phyloP scores from a whole-genome alignment of 2,797 vertebrate genomes.

The Perodicticus potto region DNA sequence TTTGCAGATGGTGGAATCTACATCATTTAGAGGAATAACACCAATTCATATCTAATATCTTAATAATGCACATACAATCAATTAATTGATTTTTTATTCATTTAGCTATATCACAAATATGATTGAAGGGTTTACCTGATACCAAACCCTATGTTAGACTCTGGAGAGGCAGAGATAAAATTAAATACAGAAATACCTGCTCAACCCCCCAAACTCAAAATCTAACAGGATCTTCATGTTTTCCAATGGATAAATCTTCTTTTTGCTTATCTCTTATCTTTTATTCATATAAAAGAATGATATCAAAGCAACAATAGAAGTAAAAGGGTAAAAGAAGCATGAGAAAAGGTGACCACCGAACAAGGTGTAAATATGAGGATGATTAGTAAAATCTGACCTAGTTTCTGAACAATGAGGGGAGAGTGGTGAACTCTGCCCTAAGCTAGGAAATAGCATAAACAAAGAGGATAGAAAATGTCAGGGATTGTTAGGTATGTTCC shows the following conservation, averaged over 20 bases:
- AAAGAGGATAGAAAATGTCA: neutral
- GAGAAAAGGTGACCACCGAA: neutral
- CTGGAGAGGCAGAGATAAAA: constrained; percentile 1
- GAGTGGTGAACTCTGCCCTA: neutral
- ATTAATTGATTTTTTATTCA: constrained; percentile 25
- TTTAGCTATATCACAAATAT: neutral
- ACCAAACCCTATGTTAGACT: neutral
- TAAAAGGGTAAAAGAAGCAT: neutral
- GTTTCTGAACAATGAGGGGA: neutral
- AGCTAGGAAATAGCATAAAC: neutral
- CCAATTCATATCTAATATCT: neutral
- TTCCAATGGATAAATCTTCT: neutral
- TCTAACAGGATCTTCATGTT: neutral
- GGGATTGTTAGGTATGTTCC: neutral
- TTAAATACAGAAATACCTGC: neutral
- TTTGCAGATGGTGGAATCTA: neutral
- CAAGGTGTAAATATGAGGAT: neutral
- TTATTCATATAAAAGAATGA: neutral
- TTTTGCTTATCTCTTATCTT: neutral
- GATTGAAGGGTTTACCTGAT: neutral
- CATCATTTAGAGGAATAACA: neutral
- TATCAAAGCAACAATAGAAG: neutral
- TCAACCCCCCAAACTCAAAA: neutral
- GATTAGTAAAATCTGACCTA: neutral
- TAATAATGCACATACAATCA: neutral